Evolutionary conservation across 2,888 invertebrate species (phyloP), one percentile per base, ranked within the genome.

Genomic region (Nemoura dubitans): DNA sequence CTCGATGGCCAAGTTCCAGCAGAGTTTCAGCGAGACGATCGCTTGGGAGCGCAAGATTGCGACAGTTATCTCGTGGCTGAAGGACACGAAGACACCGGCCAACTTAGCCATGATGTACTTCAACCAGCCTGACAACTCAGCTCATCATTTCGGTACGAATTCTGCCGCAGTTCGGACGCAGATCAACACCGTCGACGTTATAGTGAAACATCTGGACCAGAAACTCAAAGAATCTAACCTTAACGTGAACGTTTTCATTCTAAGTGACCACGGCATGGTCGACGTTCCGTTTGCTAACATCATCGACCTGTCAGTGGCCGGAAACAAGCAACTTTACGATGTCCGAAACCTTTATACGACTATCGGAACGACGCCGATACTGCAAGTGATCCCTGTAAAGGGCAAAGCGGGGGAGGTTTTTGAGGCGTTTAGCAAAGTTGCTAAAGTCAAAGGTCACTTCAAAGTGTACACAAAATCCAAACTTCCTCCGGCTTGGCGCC

Each of bases 201-300:
- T 86, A 1, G 28, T 83, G 29, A 59, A 76, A 6, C 28, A 82
- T 59, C 59, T 86, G n/a, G 77, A 43, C 29, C 43, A 36, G 30
- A 82, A 42, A 25, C 83, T 86, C 26, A 27, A 27, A 25, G 29
- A 25, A 16, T 2, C 27, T n/a, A 26, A 27, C 3, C 76, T 84
- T n/a, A 26, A 83, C 59, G 83, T 83, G 30, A 86, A 86, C 77
- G 86, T 86, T 5, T 76, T 86, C 29, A 28, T 86, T n/a, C 25
- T 86, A 16, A 76, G 76, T 30, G 86, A 86, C n/a, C 86, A 86
- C 83, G 86, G 86, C 29, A 86, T 86, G 86, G 76, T 27, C 27
- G 77, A 82, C 77, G 86, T 86, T 16, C 59, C 86, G 14, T 86
- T 83, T 76, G 83, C 83, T 26, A 81, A 83, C 76, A 76, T 86